Base-by-base conservation (phyloP, 1,140 invertebrate genomes). In the Calephelis nemesis region DNA sequence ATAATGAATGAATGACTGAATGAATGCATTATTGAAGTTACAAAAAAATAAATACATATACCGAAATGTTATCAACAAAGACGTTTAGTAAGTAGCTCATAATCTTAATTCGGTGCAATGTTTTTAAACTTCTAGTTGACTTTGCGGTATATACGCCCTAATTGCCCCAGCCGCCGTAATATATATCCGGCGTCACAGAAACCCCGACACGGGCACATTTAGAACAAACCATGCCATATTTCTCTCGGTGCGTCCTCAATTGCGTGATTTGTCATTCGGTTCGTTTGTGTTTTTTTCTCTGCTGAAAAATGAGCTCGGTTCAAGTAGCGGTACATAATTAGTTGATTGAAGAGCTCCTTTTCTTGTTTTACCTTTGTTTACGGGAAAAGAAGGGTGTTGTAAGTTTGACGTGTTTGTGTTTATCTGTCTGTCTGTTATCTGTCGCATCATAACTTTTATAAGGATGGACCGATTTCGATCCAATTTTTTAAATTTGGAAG, bases 181-280 rank as follows among this genome's bases (percentile, higher is more conserved):
- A 77, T 72, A 74, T 75, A 49, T 68, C 64, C 47, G 68, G 49
- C 68, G 76, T 77, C 75, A 78, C 65, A 72, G 68, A 64, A 72
- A 63, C 65, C 69, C 52, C 70, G 69, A 60, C 81, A 77, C 77
- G 70, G 76, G 81, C 84, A 78, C 83, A 88, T 90, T 90, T 88
- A 86, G 87, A 88, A 88, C 81, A 84, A 82, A 86, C 81, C 82
- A 74, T 69, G 78, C 84, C 81, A 90, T 90, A 88, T 84, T 82
- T 90, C 86, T 87, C 86, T 84, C 82, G 74, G 71, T 82, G 80
- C 84, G 81, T 82, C 81, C 82, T 79, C 88, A 88, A 88, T 88
- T 84, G 84, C 84, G 83, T 88, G 85, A 90, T 90, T 90, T 90
- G 88, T 90, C 86, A 88, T 85, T 85, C 86, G 76, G 49, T 78